A percentile compares a stretch with the other conserved stretches of the same genome.
Conservation (phyloP, 2,797 vertebrate species). For the Myotis daubentonii region DNA sequence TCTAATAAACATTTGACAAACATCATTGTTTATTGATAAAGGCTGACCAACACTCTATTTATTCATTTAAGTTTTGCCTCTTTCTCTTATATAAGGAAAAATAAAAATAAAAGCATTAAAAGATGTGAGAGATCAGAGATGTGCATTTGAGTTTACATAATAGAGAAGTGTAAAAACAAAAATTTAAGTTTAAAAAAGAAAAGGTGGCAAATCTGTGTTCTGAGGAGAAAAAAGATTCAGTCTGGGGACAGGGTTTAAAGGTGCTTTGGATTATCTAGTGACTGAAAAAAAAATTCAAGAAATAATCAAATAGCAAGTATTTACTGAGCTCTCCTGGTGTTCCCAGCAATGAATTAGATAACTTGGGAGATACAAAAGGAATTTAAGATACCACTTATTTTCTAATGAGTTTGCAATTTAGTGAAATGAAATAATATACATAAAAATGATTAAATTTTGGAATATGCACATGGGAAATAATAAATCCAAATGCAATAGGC, state of each 20-base stretch:
- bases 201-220: neutral
- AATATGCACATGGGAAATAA: neutral
- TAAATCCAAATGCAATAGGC: neutral
- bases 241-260: neutral
- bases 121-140: neutral
- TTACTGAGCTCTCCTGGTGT: neutral
- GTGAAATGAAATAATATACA: neutral
- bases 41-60: neutral
- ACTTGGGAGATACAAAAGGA: neutral
- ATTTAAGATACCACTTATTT: neutral
- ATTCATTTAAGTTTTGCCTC: neutral
- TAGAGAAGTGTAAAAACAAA: neutral
- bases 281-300: neutral
- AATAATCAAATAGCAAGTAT: neutral
- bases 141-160: neutral
- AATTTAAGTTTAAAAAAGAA: neutral
- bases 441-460: neutral
- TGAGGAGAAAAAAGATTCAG: neutral
- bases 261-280: neutral
- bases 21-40: neutral
- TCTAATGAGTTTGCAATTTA: neutral
- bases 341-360: neutral
- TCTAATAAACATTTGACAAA: constrained; percentile 26
- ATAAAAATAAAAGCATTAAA: neutral
- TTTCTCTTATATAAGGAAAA: neutral